Evolutionary conservation across 2,888 invertebrate species (phyloP).

Genomic region (Ennomos quercinarius): DNA sequence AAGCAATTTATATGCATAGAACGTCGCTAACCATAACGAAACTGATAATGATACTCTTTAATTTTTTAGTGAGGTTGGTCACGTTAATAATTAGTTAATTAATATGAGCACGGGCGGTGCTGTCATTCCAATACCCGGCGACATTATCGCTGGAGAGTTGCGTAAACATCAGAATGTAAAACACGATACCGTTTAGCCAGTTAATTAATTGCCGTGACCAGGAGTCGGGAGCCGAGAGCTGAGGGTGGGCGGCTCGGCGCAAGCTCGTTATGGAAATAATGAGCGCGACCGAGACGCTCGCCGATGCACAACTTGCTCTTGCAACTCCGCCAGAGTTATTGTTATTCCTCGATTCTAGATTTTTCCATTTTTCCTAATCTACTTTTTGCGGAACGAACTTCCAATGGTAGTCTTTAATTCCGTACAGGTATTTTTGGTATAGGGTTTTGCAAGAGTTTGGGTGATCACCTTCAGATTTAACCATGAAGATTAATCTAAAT

Average conservation of each 20-base stretch:
- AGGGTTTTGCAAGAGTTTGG: conserved; percentile 1
- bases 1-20: conserved; percentile 77
- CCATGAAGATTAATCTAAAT: too few relatives aligned
- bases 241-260: conserved; percentile 59
- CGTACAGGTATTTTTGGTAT: conserved; percentile 7
- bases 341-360: conserved; percentile 58
- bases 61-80: conserved; percentile 77
- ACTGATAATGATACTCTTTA: conserved; percentile 77
- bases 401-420: conserved; percentile 36
- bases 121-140: conserved; percentile 72
- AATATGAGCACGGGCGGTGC: conserved; percentile 70
- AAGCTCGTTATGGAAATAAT: conserved; percentile 81
- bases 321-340: conserved; percentile 61
- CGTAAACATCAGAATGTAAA: conserved; percentile 83
- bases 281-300: conserved; percentile 63
- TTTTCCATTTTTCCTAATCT: conserved; percentile 59
- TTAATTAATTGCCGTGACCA: conserved; percentile 82
- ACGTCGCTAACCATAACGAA: conserved; percentile 67
- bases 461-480: neutral
- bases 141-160: conserved; percentile 81
- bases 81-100: conserved; percentile 80
- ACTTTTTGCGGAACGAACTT: conserved; percentile 44
- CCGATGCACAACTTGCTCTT: conserved; percentile 64
- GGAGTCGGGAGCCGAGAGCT: conserved; percentile 62
- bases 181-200: conserved; percentile 83